A percentile compares a stretch with the other conserved stretches of the same genome.
These are phyloP conservation scores for Hemithea aestivaria DNA, from an alignment of 2,888 invertebrate genomes.

Conservation along the genomic window DNA sequence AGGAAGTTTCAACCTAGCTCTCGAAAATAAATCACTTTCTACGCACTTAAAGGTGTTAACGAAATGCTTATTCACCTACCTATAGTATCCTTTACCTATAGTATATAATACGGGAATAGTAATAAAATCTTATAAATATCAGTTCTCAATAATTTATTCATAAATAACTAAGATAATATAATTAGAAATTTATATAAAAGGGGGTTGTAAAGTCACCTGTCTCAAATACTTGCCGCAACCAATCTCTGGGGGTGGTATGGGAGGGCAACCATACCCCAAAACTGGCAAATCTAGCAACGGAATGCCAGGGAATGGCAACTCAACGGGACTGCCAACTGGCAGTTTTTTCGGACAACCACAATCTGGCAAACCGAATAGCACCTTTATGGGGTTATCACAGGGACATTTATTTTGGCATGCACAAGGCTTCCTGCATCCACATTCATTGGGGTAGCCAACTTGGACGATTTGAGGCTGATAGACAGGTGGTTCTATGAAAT, in stretches of 20 bases:
- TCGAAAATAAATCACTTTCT: too few relatives aligned
- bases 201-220: conserved; percentile 53
- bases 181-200: conserved; percentile 38
- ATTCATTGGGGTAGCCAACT: not conserved
- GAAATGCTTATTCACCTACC: too few relatives aligned
- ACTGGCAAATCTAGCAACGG: conserved; percentile 11
- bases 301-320: conserved; percentile 19
- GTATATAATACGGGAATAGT: too few relatives aligned
- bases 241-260: conserved; percentile 10
- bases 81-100: too few relatives aligned
- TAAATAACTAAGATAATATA: not conserved
- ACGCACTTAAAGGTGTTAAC: too few relatives aligned
- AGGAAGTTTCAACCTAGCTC: too few relatives aligned
- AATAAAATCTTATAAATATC: too few relatives aligned
- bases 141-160: conserved; percentile 6
- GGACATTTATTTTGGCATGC: conserved; percentile 2
- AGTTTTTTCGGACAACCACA: conserved; percentile 14
- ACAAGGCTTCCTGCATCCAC: conserved; percentile 3
- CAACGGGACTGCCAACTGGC: conserved; percentile 9
- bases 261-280: conserved; percentile 19
- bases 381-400: conserved; percentile 11
- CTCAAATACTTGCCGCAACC: conserved; percentile 43
- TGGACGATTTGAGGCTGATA: not conserved
- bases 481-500: not conserved
- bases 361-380: conserved; percentile 11